Base-by-base conservation (phyloP, 2,888 invertebrate species). In the Cephus spinipes region DNA sequence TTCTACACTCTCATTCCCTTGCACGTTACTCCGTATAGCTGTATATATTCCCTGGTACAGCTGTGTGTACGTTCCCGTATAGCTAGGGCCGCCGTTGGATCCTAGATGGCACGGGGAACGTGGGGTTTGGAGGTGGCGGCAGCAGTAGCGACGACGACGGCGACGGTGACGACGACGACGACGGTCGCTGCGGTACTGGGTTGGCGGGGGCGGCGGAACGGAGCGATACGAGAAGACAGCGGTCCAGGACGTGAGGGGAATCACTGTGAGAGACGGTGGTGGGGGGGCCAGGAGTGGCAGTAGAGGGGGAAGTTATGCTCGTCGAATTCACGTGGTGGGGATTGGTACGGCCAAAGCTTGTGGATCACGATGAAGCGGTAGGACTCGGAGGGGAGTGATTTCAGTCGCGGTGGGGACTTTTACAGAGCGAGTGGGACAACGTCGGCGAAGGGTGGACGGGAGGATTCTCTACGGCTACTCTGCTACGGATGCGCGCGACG, bases 401-500 rank as follows among this genome's bases (percentile, higher is more conserved):
- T n/a, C 55, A 3, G 75, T 76, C 40, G 78, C 36, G 77, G 78
- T 83, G 83, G 84, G 35, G 79, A 75, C 73, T 73, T 36, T 40
- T 35, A 68, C 68, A 73, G 73, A 78, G 68, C 69, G 81, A 77
- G n/a, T 12, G 73, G 74, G 33, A 74, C 34, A 74, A 15, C 40
- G 1, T 12, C 1, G 40, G 40, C 4, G 40, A 40, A 40, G 15
- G 40, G 40, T 3, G 71, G 23, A 31, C 32, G 33, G 34, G 73
- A 82, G 86, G 83, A 79, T 82, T 83, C 83, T 81, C 82, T 81
- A 79, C 81, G 81, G 82, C 78, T 80, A 81, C 79, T 81, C 83
- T 83, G 92, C 88, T 91, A 89, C 90, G 87, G 89, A 89, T 89
- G 88, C 89, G 89, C 89, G 87, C 85, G 87, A 88, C 85, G 87